Evolutionary conservation across 2,113 vertebrate species (phyloP).

Genomic region (Struthidea cinerea): DNA sequence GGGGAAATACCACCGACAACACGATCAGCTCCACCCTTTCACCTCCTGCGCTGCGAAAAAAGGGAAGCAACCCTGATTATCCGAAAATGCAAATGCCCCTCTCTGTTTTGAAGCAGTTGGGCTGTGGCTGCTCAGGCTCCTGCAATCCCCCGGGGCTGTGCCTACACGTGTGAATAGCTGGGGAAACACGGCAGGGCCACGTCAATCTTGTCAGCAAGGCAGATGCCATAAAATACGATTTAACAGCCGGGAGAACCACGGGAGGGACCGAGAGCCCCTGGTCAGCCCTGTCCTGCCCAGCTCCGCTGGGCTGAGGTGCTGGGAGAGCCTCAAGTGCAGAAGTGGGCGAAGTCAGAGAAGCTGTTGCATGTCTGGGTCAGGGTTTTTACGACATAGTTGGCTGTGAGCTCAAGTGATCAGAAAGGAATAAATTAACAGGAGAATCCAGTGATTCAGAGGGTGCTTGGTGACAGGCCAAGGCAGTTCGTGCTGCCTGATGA

Average conservation of each 20-base stretch:
- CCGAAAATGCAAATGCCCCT: background rate
- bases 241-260: background rate
- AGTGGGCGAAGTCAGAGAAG: background rate
- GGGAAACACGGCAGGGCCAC: background rate
- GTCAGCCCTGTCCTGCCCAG: background rate
- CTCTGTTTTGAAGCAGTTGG: background rate
- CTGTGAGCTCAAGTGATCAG: background rate
- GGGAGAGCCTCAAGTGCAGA: background rate
- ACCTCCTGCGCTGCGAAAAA: background rate
- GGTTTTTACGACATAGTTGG: background rate
- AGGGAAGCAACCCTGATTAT: background rate
- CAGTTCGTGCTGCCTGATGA: background rate
- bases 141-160: background rate
- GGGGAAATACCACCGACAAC: background rate
- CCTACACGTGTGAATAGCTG: background rate
- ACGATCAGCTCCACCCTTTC: background rate
- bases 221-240: background rate
- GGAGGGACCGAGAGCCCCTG: background rate
- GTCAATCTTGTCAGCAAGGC: background rate
- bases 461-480: background rate
- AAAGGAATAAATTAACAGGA: constrained; percentile 5
- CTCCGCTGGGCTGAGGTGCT: background rate
- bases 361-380: background rate
- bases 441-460: constrained; percentile 27
- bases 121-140: background rate